Conservation (phyloP, 2,113 vertebrate species). For the Dasyprocta punctata region DNA sequence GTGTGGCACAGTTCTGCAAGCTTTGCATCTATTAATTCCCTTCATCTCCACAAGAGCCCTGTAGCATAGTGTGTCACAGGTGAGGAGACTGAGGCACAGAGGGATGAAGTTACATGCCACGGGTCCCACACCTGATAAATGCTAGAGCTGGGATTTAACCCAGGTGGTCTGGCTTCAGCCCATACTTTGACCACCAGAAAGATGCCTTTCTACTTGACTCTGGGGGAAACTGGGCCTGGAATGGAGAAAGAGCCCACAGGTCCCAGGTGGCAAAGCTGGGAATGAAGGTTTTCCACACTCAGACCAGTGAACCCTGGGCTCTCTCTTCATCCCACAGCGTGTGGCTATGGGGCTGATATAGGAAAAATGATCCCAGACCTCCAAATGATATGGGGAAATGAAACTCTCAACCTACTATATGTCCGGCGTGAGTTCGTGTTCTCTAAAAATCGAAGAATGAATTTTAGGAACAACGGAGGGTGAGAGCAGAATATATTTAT, state of each 20-base stretch:
- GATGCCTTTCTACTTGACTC: background rate
- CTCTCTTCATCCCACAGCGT: fast-evolving
- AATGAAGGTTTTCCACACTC: no score
- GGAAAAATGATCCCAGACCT: no score
- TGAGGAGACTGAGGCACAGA: background rate
- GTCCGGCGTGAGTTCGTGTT: no score
- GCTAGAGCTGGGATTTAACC: background rate
- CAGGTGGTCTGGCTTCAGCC: background rate
- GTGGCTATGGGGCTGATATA: background rate
- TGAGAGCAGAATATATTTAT: no score
- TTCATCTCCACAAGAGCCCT: background rate
- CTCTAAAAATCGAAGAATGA: no score
- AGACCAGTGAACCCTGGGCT: no score
- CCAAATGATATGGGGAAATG: no score
- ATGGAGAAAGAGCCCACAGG: background rate
- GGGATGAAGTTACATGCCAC: background rate
- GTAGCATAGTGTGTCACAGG: background rate
- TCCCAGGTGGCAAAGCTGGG: background rate
- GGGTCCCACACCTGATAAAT: background rate
- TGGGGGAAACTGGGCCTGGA: background rate
- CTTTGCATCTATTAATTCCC: background rate
- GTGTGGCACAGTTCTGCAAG: background rate
- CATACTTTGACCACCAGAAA: background rate
- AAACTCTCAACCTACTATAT: no score
- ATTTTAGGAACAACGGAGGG: no score